These are phyloP conservation scores for Crepidodera aurea DNA, from an alignment of 2,888 invertebrate genomes.

Conservation along the genomic window DNA sequence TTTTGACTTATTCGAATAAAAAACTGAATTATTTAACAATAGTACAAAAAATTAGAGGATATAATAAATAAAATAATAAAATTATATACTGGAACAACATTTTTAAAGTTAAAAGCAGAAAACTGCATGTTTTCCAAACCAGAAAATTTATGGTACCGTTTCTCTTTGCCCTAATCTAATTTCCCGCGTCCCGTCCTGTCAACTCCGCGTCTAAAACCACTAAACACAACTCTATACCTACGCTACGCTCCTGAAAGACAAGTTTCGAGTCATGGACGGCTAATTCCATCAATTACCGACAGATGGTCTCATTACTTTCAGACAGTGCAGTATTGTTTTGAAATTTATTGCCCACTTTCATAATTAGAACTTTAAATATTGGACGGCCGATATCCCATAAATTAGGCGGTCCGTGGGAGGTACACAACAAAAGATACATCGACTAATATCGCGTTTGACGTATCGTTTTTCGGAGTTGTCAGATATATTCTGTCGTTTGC, in stretches of 20 bases:
- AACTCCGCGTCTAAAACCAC: slow-evolving; percentile 12
- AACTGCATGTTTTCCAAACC: neutral
- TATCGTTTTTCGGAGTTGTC: slow-evolving; percentile 37
- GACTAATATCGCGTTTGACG: slow-evolving; percentile 40
- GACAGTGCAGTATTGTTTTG: slow-evolving; percentile 57
- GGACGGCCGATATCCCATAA: slow-evolving; percentile 51
- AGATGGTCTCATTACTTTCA: slow-evolving; percentile 58
- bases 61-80: no score
- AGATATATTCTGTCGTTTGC: slow-evolving; percentile 31
- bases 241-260: slow-evolving; percentile 31
- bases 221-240: slow-evolving; percentile 8
- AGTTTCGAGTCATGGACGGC: slow-evolving; percentile 49
- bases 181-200: slow-evolving; percentile 4
- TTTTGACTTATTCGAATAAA: no score
- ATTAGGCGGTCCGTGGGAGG: slow-evolving; percentile 48
- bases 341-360: slow-evolving; percentile 57
- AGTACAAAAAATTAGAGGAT: no score
- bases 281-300: slow-evolving; percentile 58
- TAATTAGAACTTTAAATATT: slow-evolving; percentile 55
- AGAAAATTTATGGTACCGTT: neutral
- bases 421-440: slow-evolving; percentile 47
- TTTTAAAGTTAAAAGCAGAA: neutral
- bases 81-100: neutral
- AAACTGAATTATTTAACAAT: no score
- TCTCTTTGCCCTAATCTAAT: slow-evolving; percentile 6